Evolutionary conservation across 2,888 invertebrate genomes (phyloP), one percentile per base, ranked within the genome.

Genomic region (Hypselothyrea guttata): DNA sequence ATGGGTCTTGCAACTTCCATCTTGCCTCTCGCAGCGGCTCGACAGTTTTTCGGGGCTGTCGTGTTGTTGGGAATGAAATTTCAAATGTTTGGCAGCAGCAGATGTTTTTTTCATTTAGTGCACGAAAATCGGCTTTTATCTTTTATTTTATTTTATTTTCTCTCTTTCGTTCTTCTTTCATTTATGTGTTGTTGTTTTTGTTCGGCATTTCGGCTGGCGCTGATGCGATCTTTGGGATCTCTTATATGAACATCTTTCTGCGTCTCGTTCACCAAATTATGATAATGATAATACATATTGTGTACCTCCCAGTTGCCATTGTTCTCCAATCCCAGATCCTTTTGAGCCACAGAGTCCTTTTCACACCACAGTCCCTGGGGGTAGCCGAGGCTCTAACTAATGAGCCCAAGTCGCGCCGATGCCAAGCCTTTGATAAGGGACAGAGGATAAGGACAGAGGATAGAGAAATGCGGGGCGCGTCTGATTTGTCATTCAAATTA

Each of bases 71-170:
- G 54, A 37, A 64, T 55, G 59, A 69, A 74, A 60, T 74, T 77
- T 77, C 62, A 67, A 74, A 75, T 74, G 75, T 70, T 72, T 71
- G 53, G 48, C 38, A 38, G 73, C 61, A 73, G 76, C 76, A 77
- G 76, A 77, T 77, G 76, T 77, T 77, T 76, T 68, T 52, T 59
- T 38, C 47, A 53, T 61, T 67, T 68, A 49, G 46, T 34, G 22
- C 22, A 22, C 57, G 54, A 63, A 70, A 71, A 66, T 74, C 75
- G 69, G 68, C 71, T 71, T 76, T 76, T 71, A 69, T 74, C 69
- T 71, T 66, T 53, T 63, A 66, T 62, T 73, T 47, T 44, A 44
- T 67, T 22, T 22, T 22, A 22, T 22, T 22, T 22, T 22, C 5
- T 22, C 5, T 22, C 22, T 22, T 22, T 22, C n/a, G n/a, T n/a